Evolutionary conservation across 2,888 invertebrate species (phyloP), one percentile per base, ranked within the genome.

Genomic region (Epicampocera succincta): DNA sequence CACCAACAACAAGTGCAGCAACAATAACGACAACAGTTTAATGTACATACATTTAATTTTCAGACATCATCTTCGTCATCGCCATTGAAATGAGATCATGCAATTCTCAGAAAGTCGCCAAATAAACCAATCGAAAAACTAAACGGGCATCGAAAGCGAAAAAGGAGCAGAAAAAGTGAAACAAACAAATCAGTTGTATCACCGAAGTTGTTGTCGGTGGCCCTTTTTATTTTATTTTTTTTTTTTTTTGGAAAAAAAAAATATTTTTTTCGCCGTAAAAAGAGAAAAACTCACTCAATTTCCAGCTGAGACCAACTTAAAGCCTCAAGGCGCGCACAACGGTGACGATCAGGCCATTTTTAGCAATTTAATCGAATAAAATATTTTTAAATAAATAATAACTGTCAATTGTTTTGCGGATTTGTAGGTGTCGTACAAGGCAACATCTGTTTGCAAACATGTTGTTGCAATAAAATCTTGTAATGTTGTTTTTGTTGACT

Each of bases 21-120:
- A 44, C 48, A 66, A 75, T 60, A 29, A 48, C 58, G 17, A 40
- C 65, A 73, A 73, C 11, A 25, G 25, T 40, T 33, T 58, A 29
- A 19, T 52, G 33, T 46, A 60, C 60, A 78, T 72, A 48, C 66
- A 58, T 72, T n/a, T n/a, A n/a, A n/a, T n/a, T n/a, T 66, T 60
- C 9, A 78, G 66, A 50, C 72, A 52, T 73, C 63, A 48, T 48
- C 61, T 12, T 17, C 61, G 61, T 11, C 38, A 54, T 4, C 40
- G 17, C 21, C 44, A 48, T 5, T 38, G 21, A 17, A 69, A 78
- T 79, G 78, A 79, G 60, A 73, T 79, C 78, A 85, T 83, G 83
- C 73, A 80, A 73, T 85, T 83, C 84, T 69, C 44, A 82, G 85
- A 84, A 85, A 84, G 74, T 83, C 65, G n/a, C 72, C 12, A 61